Evolutionary conservation across 2,797 vertebrate genomes (phyloP).

Genomic region (Taenioides sp.): DNA sequence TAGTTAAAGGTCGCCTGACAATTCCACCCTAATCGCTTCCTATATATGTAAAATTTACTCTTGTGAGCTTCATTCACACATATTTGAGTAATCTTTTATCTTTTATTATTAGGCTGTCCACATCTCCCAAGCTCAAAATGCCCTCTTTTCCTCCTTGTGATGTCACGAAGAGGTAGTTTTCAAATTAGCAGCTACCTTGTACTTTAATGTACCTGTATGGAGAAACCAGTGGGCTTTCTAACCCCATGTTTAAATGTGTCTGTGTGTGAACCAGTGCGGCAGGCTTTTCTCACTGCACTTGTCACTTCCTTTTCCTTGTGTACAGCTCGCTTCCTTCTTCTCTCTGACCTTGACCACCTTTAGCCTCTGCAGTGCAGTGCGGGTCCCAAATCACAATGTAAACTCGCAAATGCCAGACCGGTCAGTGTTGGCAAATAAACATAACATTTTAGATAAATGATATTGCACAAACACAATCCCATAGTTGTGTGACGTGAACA

Average conservation of each 20-base stretch:
- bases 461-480: background rate
- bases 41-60: no score
- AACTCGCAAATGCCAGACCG: conserved; percentile 5
- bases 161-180: no score
- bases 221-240: background rate
- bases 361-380: conserved; percentile 28
- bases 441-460: conserved; percentile 11
- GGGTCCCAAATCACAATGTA: conserved; percentile 19
- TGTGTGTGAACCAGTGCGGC: conserved; percentile 55
- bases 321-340: conserved; percentile 60
- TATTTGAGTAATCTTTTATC: no score
- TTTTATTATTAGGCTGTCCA: no score
- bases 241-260: conserved; percentile 25
- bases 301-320: conserved; percentile 51
- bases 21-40: no score
- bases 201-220: background rate
- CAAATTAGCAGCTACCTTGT: no score
- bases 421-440: conserved; percentile 14
- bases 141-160: no score
- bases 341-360: conserved; percentile 58
- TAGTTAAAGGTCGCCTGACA: background rate
- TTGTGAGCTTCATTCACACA: no score
- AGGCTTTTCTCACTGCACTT: conserved; percentile 45
- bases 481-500: background rate
- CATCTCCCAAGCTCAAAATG: no score